phyloP scores from a whole-genome alignment of 2,797 vertebrate genomes.

The Fringilla coelebs region DNA sequence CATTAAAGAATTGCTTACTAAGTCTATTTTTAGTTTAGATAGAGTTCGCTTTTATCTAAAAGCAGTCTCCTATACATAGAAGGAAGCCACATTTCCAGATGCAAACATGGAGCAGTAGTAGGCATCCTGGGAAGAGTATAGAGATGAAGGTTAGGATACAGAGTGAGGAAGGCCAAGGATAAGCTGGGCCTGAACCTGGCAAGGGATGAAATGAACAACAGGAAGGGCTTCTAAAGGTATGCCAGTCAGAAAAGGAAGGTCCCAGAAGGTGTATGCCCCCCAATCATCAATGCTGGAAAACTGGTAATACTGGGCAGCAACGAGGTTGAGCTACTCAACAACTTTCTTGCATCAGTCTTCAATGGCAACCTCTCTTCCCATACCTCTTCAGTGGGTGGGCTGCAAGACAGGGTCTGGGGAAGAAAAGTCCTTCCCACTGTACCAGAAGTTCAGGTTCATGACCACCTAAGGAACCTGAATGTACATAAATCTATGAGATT shows the following conservation, averaged over 20 bases:
- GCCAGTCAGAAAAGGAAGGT: not conserved
- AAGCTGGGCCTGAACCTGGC: not conserved
- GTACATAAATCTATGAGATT: not conserved
- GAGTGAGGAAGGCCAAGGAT: not conserved
- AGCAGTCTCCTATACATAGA: not conserved
- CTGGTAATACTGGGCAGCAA: not conserved
- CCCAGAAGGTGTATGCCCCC: not conserved
- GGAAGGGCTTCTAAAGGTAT: not conserved
- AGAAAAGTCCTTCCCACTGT: not conserved
- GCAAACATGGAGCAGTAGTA: not conserved
- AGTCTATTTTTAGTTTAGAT: not conserved
- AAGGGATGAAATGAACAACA: not conserved
- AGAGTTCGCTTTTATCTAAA: not conserved
- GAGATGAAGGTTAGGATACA: not conserved
- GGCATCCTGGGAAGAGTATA: not conserved
- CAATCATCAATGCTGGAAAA: not conserved
- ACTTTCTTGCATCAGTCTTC: not conserved
- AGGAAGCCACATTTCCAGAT: not conserved
- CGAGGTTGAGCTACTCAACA: not conserved
- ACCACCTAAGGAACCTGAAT: not conserved
- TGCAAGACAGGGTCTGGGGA: not conserved
- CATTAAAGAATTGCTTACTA: not conserved
- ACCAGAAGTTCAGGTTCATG: not conserved
- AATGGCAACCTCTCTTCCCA: not conserved
- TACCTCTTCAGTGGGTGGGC: not conserved